Evolutionary conservation across 1,140 invertebrate genomes (phyloP).

Genomic region (Drosophila repletoides): DNA sequence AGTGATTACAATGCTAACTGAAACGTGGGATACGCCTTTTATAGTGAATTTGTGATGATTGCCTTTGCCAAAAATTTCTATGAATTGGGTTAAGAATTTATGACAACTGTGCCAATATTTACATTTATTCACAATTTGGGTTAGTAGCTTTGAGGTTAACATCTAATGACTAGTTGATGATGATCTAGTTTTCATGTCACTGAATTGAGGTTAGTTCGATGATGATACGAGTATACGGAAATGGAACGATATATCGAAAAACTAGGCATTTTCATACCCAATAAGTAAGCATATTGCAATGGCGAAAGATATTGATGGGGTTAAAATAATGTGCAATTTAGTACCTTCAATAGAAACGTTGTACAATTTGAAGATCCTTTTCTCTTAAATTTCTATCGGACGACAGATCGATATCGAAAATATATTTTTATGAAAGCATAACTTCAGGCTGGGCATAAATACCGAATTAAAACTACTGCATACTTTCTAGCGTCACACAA

Average conservation of each 20-base stretch:
- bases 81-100: conserved; percentile 17
- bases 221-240: too few species aligned
- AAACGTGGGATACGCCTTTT: conserved; percentile 32
- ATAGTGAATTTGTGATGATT: conserved; percentile 41
- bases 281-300: too few species aligned
- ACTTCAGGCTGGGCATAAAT: background rate
- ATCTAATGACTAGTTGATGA: too few species aligned
- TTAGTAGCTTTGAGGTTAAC: background rate
- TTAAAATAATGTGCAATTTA: background rate
- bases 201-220: background rate
- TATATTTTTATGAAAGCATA: background rate
- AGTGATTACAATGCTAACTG: conserved; percentile 40
- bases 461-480: background rate
- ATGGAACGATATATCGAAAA: too few species aligned
- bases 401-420: too few species aligned
- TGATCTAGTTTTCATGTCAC: background rate
- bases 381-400: too few species aligned
- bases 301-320: too few species aligned
- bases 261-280: too few species aligned
- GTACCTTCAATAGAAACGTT: background rate
- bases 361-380: too few species aligned
- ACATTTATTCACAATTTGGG: conserved; percentile 3
- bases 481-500: conserved; percentile 6
- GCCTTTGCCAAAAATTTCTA: conserved; percentile 7
- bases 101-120: conserved; percentile 58